Base-by-base conservation (phyloP, 1,140 invertebrate species). In the Prorops nasuta region DNA sequence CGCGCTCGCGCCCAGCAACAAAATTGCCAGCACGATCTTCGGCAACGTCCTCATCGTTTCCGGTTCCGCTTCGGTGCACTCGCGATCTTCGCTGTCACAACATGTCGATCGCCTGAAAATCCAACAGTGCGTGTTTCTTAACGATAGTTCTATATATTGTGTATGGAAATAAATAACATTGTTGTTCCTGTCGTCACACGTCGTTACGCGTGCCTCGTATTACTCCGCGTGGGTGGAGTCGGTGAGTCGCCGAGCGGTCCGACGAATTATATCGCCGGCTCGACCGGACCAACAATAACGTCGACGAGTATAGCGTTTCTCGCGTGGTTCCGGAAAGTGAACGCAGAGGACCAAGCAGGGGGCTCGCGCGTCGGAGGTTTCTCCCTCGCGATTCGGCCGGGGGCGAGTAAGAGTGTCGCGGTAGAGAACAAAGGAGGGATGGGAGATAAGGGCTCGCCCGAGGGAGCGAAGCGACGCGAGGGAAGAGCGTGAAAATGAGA, bases 401-500 rank as follows among this genome's bases (percentile, higher is more conserved):
- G 36, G 28, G 35, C 21, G 48, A 46, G 3, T 35, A 20, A 40
- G 37, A 42, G 41, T n/a, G 53, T n/a, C n/a, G n/a, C n/a, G 22
- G 28, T 15, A 10, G 16, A 34, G 2, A 16, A 21, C 22, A 36
- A n/a, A 39, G 18, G 43, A 39, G 16, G 20, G 31, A 36, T 22
- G 32, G 28, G 35, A 20, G 32, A 12, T 7, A 12, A 31, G 31
- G 12, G 19, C 14, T 20, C 36, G 24, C 15, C 14, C 19, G 14
- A 9, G 2, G 6, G 40, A 44, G 16, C 40, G 22, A 10, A n/a
- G n/a, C n/a, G n/a, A n/a, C n/a, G n/a, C 14, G 22, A 52, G 21
- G 10, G 40, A 34, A n/a, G 20, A 44, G 58, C 44, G 58, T 53
- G 58, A 61, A 61, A 60, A 56, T 61, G 58, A 60, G 49, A 56